phyloP scores from a whole-genome alignment of 1,140 invertebrate genomes.

The Protaetia brevitarsis region DNA sequence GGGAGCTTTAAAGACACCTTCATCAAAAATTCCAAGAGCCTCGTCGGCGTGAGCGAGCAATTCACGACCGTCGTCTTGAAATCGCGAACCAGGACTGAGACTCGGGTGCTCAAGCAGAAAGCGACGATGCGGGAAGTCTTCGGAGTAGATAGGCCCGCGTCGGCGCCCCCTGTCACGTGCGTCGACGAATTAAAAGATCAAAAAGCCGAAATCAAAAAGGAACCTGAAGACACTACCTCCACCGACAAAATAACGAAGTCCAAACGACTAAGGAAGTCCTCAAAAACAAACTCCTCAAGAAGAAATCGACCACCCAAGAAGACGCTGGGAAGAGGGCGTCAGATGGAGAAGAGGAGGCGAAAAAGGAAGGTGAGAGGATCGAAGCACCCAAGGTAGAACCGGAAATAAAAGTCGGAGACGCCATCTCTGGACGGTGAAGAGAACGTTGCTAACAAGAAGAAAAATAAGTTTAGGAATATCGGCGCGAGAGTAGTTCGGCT shows the following conservation, averaged over 20 bases:
- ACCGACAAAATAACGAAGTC: too few relatives aligned
- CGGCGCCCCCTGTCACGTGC: conserved; percentile 54
- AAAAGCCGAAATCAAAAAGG: conserved; percentile 38
- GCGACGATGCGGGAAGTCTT: conserved; percentile 78
- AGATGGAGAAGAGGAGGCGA: conserved; percentile 33
- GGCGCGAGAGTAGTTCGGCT: conserved; percentile 68
- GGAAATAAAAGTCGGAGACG: conserved; percentile 41
- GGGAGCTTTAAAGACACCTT: conserved; percentile 66
- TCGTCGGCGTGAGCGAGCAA: conserved; percentile 55
- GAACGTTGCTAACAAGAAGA: conserved; percentile 47
- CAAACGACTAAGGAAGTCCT: conserved; percentile 30
- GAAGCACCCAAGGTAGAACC: conserved; percentile 31
- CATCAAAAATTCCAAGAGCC: conserved; percentile 59
- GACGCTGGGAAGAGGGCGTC: conserved; percentile 33
- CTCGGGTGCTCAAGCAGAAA: conserved; percentile 69
- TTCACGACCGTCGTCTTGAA: conserved; percentile 71
- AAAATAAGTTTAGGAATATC: conserved; percentile 53
- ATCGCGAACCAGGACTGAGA: conserved; percentile 72
- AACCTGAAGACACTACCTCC: conserved; percentile 24
- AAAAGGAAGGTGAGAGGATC: conserved; percentile 46
- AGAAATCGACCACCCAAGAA: conserved; percentile 23
- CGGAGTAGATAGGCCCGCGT: conserved; percentile 67
- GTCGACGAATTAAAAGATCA: conserved; percentile 44
- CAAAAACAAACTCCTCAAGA: conserved; percentile 28
- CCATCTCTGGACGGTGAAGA: conserved; percentile 44